Evolutionary conservation across 1,140 invertebrate genomes (phyloP).

Genomic region (Drosophila cardini): DNA sequence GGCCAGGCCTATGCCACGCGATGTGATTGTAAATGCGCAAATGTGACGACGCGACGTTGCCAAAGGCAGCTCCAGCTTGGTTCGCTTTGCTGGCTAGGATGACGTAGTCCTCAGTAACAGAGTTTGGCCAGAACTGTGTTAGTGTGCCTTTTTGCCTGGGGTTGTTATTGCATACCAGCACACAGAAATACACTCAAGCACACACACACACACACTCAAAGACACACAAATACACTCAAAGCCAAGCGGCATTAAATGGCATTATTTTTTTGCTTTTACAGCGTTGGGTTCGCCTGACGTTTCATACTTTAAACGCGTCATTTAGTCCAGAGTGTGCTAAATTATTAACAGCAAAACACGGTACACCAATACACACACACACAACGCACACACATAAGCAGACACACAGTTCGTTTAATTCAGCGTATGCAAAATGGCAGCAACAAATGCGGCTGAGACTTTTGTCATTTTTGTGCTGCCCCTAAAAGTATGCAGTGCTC

Average conservation of each 20-base stretch:
- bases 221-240: conserved; percentile 28
- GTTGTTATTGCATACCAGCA: conserved; percentile 61
- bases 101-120: conserved; percentile 73
- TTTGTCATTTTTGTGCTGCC: conserved; percentile 65
- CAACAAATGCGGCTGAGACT: conserved; percentile 66
- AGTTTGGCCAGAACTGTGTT: conserved; percentile 62
- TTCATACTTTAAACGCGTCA: conserved; percentile 76
- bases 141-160: conserved; percentile 66
- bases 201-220: conserved; percentile 41
- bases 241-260: conserved; percentile 70
- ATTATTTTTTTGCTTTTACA: conserved; percentile 51
- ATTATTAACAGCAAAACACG: conserved; percentile 76
- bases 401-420: conserved; percentile 68
- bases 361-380: conserved; percentile 40
- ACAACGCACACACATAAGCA: conserved; percentile 16
- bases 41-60: conserved; percentile 65
- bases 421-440: conserved; percentile 75
- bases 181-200: conserved; percentile 43
- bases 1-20: conserved; percentile 72
- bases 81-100: conserved; percentile 61
- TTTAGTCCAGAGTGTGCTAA: conserved; percentile 70
- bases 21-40: conserved; percentile 81
- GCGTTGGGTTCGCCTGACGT: conserved; percentile 70
- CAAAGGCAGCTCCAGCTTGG: conserved; percentile 60
- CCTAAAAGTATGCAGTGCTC: conserved; percentile 65